Base-by-base conservation (phyloP, 2,888 invertebrate genomes). In the Megastigmus dorsalis region DNA sequence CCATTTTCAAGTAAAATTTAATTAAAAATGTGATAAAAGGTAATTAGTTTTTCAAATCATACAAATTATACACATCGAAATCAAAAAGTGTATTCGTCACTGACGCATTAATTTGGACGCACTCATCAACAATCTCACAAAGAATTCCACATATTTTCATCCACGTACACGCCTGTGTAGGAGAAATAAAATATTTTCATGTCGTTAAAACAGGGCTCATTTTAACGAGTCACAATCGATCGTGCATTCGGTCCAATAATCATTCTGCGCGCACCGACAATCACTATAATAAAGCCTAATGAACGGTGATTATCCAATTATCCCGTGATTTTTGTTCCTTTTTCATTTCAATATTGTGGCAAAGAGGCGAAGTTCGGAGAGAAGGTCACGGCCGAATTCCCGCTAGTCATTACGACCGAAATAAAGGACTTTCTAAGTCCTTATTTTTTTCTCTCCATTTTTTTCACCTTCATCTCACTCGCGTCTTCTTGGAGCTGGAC, bases 281-380 rank as follows among this genome's bases (percentile, higher is more conserved):
- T 71, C 63, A 65, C 71, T 57, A 55, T 57, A 65, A 71, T 65
- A 28, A 65, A 26, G 18, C n/a, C 36, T 71, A 71, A 71, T 71
- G 65, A 71, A 45, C 71, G 23, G 15, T 71, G 38, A 71, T 71
- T 65, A 71, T 71, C 57, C 71, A 63, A 71, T 71, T 71, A 71
- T 28, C 52, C n/a, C 28, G 26, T 52, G 50, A 57, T 30, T 45
- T 57, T 3, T 38, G 10, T 33, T 33, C 2, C n/a, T 6, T 20
- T 9, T 1, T 57, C 38, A 7, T 41, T 30, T 26, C 48, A 15
- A 50, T 48, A 48, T 41, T 43, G 28, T 23, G 33, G 13, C 33
- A 15, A 28, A 20, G 18, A 7, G 7, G 18, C 5, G 3, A 26
- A 55, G 36, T 1, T 15, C 63, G 36, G 38, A 38, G 45, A 55